Evolutionary conservation across 2,797 vertebrate species (phyloP), one percentile per base, ranked within the genome.

Genomic region (Pampus argenteus): DNA sequence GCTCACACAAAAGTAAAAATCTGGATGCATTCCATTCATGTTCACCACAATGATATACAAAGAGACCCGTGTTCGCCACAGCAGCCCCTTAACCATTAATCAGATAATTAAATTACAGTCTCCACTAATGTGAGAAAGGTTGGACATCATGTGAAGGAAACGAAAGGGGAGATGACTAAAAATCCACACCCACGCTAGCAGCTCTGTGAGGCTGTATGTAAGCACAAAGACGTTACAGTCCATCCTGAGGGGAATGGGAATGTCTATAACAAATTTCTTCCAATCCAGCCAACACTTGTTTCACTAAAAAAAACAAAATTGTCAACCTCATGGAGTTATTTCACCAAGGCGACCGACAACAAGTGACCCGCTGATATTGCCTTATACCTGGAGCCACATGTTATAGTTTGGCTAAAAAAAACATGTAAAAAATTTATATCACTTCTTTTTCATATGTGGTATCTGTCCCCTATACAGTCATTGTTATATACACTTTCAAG

Each of bases 81-180:
- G 26, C 67, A 65, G 67, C 17, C 23, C 40, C 26, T 26, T 73
- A 23, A 50, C 44, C 22, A 51, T 49, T 57, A 89, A 87, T 87
- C 13, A 62, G 63, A 60, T 88, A 52, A 93, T 81, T 89, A 9
- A 83, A 79, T 90, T 86, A 83, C 20, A 59, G 56, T 17, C 28
- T 76, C 57, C 54, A 79, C 72, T 87, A 81, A 82, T 74, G 68
- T 79, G 56, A 78, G 70, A 81, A 78, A 62, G 61, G 76, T 71
- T 71, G 83, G 82, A 77, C 48, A 66, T 89, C 80, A 86, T 79
- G 85, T 86, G 81, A 78, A 66, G 54, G 49, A 71, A 55, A 65
- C 9, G 1, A 63, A 55, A 68, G 61, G 15, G 8, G 14, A 9
- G 64, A 62, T 34, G 20, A 29, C 10, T 6, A 42, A 50, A 4